Percentiles rank a stretch among this genome's conserved stretches.
Conservation (phyloP, 2,888 invertebrate species). For the Agonum fuliginosum region DNA sequence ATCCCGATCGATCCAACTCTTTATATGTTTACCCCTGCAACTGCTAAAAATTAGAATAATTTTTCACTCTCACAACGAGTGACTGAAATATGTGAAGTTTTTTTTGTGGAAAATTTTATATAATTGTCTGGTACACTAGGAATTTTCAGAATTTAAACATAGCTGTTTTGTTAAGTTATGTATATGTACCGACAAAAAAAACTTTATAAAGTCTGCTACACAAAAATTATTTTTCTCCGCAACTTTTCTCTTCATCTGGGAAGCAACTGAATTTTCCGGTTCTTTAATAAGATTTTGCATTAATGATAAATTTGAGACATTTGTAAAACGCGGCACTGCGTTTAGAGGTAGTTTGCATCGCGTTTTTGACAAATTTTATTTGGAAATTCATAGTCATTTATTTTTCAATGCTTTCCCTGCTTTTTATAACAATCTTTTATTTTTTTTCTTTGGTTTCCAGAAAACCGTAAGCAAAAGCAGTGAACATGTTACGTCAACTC, state of each 20-base stretch:
- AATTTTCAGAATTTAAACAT: constrained; percentile 32
- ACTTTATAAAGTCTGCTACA: constrained; percentile 24
- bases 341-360: too few species aligned
- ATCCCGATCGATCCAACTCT: too few species aligned
- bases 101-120: constrained; percentile 10
- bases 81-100: constrained; percentile 29
- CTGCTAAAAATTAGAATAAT: constrained; percentile 1
- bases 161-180: constrained; percentile 34
- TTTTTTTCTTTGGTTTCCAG: too few species aligned
- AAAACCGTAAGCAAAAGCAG: too few species aligned
- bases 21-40: constrained; percentile 1
- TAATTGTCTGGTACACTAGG: constrained; percentile 25
- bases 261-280: constrained; percentile 6
- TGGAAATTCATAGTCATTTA: too few species aligned
- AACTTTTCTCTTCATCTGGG: neutral
- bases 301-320: constrained; percentile 5
- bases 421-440: too few species aligned
- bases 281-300: constrained; percentile 5
- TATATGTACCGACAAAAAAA: constrained; percentile 22
- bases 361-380: too few species aligned
- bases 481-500: too few species aligned
- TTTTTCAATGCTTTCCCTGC: too few species aligned
- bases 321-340: too few species aligned
- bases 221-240: constrained; percentile 9
- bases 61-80: neutral